Percentiles rank a stretch among this genome's conserved stretches.
phyloP scores from a whole-genome alignment of 1,140 invertebrate genomes.

The Chelonus insularis region DNA sequence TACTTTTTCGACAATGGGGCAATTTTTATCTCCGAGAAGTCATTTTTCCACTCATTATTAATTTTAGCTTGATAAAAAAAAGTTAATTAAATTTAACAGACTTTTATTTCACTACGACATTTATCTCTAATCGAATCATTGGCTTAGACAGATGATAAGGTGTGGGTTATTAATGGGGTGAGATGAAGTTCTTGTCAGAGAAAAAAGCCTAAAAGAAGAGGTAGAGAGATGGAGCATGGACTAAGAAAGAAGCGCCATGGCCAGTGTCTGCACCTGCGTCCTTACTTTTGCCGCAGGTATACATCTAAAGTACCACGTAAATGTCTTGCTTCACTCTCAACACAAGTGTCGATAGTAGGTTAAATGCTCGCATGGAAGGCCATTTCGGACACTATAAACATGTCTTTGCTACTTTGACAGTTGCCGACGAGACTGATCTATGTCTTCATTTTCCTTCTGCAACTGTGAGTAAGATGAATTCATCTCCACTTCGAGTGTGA shows the following conservation, averaged over 20 bases:
- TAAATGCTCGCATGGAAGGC: constrained; percentile 36
- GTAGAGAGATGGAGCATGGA: background rate
- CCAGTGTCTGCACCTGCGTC: constrained; percentile 17
- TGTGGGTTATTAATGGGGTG: constrained; percentile 16
- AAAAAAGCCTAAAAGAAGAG: constrained; percentile 1
- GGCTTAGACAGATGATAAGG: background rate
- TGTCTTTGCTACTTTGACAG: constrained; percentile 26
- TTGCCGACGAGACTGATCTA: constrained; percentile 30
- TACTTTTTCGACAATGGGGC: too few relatives aligned
- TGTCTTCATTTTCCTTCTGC: constrained; percentile 38
- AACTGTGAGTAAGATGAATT: too few relatives aligned
- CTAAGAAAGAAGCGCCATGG: background rate
- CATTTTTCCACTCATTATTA: too few relatives aligned
- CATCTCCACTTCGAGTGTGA: too few relatives aligned
- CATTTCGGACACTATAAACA: constrained; percentile 29
- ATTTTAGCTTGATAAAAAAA: background rate
- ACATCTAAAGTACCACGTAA: background rate
- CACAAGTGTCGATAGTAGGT: constrained; percentile 34
- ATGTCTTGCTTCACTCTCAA: background rate
- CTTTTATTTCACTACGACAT: background rate
- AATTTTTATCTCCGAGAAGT: too few relatives aligned
- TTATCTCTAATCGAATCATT: background rate
- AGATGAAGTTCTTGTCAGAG: background rate
- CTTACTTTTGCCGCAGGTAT: background rate
- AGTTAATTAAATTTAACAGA: background rate